Conservation (phyloP, 2,888 invertebrate genomes). For the Drosophila pullipes region DNA sequence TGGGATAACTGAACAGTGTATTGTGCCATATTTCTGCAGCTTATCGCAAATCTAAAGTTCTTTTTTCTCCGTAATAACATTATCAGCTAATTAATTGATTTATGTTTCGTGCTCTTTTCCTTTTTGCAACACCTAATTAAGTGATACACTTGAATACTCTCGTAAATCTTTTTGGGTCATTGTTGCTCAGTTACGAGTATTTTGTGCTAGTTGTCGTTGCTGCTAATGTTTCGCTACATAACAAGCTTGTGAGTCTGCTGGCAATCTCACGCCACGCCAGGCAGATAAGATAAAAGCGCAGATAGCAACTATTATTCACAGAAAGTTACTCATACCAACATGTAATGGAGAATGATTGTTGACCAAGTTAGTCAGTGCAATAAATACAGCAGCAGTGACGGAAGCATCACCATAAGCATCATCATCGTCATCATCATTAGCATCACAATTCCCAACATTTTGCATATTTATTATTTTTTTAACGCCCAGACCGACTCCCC, state of each 20-base stretch:
- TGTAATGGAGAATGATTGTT: slow-evolving; percentile 31
- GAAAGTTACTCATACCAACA: neutral
- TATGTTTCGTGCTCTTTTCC: slow-evolving; percentile 5
- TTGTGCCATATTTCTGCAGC: neutral
- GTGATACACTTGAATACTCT: slow-evolving; percentile 47
- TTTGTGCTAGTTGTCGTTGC: slow-evolving; percentile 43
- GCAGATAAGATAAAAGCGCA: slow-evolving; percentile 48
- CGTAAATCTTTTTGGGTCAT: slow-evolving; percentile 64
- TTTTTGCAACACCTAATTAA: slow-evolving; percentile 51
- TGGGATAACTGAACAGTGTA: neutral
- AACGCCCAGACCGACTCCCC: slow-evolving; percentile 9
- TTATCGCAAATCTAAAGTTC: slow-evolving; percentile 4
- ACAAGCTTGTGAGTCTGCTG: slow-evolving; percentile 17
- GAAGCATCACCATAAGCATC: slow-evolving; percentile 11
- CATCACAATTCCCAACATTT: slow-evolving; percentile 34
- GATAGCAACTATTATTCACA: slow-evolving; percentile 29
- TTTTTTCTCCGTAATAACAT: slow-evolving; percentile 4
- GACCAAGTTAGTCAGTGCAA: slow-evolving; percentile 48
- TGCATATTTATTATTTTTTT: slow-evolving; percentile 54
- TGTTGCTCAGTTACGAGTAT: slow-evolving; percentile 47
- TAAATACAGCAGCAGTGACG: slow-evolving; percentile 31
- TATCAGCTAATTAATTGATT: slow-evolving; percentile 50
- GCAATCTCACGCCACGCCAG: slow-evolving; percentile 17
- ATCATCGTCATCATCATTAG: slow-evolving; percentile 2
- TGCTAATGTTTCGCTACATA: slow-evolving; percentile 34